Evolutionary conservation across 2,888 invertebrate species (phyloP).

Genomic region (Teinopalpus imperialis): DNA sequence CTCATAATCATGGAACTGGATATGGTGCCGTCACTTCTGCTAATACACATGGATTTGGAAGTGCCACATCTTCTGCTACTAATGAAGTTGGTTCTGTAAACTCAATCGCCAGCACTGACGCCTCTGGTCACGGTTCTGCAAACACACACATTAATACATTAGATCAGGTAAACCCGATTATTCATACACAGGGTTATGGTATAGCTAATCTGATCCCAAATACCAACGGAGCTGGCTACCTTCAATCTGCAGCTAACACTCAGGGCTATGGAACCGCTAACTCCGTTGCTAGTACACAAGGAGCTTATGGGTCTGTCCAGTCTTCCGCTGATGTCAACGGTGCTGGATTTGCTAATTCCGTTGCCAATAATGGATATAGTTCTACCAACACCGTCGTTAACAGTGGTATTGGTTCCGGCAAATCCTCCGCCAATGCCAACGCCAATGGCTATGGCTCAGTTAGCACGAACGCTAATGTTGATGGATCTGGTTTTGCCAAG

Average conservation of each 20-base stretch:
- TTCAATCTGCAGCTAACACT: conserved; percentile 42
- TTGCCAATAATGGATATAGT: conserved; percentile 29
- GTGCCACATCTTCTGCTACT: conserved; percentile 24
- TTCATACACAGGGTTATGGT: conserved; percentile 39
- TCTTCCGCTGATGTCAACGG: conserved; percentile 37
- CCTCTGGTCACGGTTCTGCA: conserved; percentile 43
- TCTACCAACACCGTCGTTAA: conserved; percentile 30
- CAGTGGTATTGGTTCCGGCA: conserved; percentile 24
- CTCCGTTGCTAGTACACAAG: conserved; percentile 37
- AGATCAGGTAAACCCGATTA: conserved; percentile 47
- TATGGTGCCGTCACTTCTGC: conserved; percentile 37
- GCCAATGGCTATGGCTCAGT: no score
- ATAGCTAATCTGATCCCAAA: conserved; percentile 39
- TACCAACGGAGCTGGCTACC: conserved; percentile 32
- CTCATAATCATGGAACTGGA: conserved; percentile 38
- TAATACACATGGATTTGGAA: conserved; percentile 34
- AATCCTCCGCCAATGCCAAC: conserved; percentile 22
- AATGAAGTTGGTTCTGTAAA: conserved; percentile 31
- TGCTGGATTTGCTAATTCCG: conserved; percentile 32
- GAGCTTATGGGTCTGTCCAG: conserved; percentile 33
- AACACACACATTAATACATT: conserved; percentile 48
- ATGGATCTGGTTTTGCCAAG: conserved; percentile 29
- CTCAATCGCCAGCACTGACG: conserved; percentile 32
- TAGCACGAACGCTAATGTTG: conserved; percentile 33
- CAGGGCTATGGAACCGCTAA: conserved; percentile 52